A percentile compares a stretch with the other conserved stretches of the same genome.
Conservation (phyloP, 2,888 invertebrate genomes). For the Geotrupes spiniger region DNA sequence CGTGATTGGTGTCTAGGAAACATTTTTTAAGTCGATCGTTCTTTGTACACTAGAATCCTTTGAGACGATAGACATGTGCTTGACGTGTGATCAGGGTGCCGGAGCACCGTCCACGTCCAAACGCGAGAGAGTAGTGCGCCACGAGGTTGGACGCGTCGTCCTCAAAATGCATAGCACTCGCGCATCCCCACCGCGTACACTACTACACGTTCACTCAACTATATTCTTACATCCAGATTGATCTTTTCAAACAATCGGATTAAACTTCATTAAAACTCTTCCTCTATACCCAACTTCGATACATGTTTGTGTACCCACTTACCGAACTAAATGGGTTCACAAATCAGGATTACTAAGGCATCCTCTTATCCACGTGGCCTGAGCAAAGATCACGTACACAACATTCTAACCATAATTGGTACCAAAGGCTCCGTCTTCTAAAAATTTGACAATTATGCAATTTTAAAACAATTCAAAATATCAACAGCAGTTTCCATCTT, state of each 20-base stretch:
- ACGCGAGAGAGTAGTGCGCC: constrained; percentile 44
- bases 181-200: constrained; percentile 39
- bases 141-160: constrained; percentile 47
- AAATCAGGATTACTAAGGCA: constrained; percentile 15
- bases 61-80: constrained; percentile 25
- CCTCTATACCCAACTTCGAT: constrained; percentile 21
- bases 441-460: too few species aligned
- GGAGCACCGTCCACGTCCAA: constrained; percentile 40
- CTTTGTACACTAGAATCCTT: constrained; percentile 1
- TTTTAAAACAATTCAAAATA: too few species aligned
- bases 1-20: background rate
- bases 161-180: constrained; percentile 38
- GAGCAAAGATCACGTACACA: too few species aligned
- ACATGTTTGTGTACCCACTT: constrained; percentile 17
- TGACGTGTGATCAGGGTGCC: constrained; percentile 21
- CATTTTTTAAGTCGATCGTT: background rate
- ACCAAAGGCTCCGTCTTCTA: too few species aligned
- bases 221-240: constrained; percentile 37
- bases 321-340: constrained; percentile 17
- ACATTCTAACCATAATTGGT: too few species aligned
- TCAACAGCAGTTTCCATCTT: too few species aligned
- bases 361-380: too few species aligned
- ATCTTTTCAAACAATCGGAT: constrained; percentile 30
- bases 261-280: constrained; percentile 29
- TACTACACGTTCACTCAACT: constrained; percentile 30